Evolutionary conservation across 2,888 invertebrate genomes (phyloP), one percentile per base, ranked within the genome.

Genomic region (Helicoverpa assulta): DNA sequence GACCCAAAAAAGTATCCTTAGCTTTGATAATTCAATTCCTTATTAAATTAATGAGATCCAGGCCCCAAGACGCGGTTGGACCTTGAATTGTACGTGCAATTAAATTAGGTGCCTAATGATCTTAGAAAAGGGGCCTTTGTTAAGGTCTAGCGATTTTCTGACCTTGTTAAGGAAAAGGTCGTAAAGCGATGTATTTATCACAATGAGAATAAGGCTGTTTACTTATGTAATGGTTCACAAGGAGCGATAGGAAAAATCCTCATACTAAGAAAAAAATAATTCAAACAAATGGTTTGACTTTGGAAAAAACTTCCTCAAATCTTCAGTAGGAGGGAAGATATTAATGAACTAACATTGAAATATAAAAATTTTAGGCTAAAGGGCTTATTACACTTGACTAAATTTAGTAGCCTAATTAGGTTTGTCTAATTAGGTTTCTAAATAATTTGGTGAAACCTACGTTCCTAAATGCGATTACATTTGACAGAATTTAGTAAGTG

Each of bases 71-170:
- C 75, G 81, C 82, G 78, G 62, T 68, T 80, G 70, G 84, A 73
- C 78, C 80, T 80, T 83, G 83, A 84, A 88, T 86, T 84, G 76
- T 68, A 65, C 74, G 81, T 82, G 78, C 87, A 88, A 92, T 92
- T 90, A 89, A 92, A 92, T 93, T 92, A 92, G 86, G 85, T 83
- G 86, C 88, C 86, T 91, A 91, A 92, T 91, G 92, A 90, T 87
- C 85, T 86, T 85, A 87, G 88, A 86, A 86, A 87, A 8, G 67
- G 82, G 80, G 72, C 73, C 76, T 78, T 67, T 85, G 80, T 83
- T 85, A 80, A 70, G 83, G 85, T 65, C 68, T 70, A 75, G 73
- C 61, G 60, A 73, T 73, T 70, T 58, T 33, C 57, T 47, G 51
- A 66, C 67, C 63, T 53, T 55, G 19, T 8, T n/a, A 47, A 58